These are phyloP conservation scores for Pterocles orientalis DNA, from an alignment of 2,113 vertebrate species.

Conservation along the genomic window DNA sequence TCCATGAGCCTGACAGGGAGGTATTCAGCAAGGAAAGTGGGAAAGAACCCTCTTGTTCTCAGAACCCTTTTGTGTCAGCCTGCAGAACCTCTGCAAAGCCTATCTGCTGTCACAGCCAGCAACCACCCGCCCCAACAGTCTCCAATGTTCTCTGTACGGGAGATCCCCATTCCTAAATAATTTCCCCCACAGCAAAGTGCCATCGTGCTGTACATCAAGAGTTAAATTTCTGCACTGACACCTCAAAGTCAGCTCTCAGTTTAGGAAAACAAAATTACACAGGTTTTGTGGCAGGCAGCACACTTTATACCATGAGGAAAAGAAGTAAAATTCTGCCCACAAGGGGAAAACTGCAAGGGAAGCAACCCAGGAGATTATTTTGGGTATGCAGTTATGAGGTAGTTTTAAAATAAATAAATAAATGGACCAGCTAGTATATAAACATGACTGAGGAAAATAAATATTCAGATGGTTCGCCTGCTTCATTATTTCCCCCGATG, in stretches of 20 bases:
- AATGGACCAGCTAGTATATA: background rate
- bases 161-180: background rate
- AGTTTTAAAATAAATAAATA: background rate
- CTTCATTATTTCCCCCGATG: constrained; percentile 27
- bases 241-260: background rate
- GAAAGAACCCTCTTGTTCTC: background rate
- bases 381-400: background rate
- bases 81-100: background rate
- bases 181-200: background rate
- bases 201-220: background rate
- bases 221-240: background rate
- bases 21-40: background rate
- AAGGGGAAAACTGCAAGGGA: background rate
- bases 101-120: background rate
- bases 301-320: background rate
- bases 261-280: background rate
- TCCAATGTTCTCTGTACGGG: rapidly evolving
- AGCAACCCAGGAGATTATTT: background rate
- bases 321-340: background rate
- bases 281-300: background rate
- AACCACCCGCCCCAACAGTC: rapidly evolving
- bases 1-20: background rate
- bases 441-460: constrained; percentile 39
- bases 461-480: constrained; percentile 11
- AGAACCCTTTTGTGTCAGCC: background rate